Evolutionary conservation across 2,797 vertebrate species (phyloP).

Genomic region (Geotrypetes seraphini): DNA sequence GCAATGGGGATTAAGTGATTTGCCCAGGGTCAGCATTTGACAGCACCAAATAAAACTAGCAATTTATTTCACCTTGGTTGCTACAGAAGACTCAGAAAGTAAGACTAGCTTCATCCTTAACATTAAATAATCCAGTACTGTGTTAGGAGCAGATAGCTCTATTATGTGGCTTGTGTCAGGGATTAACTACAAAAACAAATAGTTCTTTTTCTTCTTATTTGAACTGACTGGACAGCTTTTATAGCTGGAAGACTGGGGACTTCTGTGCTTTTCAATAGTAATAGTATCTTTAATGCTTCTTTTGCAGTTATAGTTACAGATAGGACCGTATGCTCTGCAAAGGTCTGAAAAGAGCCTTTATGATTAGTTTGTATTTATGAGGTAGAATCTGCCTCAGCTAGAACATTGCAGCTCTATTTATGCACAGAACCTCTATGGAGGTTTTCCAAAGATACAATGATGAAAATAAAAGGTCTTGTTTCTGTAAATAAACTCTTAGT

Average conservation of each 20-base stretch:
- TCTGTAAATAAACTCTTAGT: background rate
- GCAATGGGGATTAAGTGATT: no score
- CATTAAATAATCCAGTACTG: constrained; percentile 54
- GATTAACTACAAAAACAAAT: constrained; percentile 58
- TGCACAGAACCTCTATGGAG: constrained; percentile 19
- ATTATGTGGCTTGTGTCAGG: constrained; percentile 52
- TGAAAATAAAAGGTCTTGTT: constrained; percentile 2
- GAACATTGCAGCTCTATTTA: constrained; percentile 43
- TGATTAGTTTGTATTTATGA: constrained; percentile 45
- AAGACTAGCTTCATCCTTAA: constrained; percentile 42
- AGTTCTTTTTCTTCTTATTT: constrained; percentile 55
- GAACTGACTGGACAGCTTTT: constrained; percentile 47
- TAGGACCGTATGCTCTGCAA: constrained; percentile 51
- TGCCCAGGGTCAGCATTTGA: constrained; percentile 10
- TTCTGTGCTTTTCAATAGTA: constrained; percentile 60
- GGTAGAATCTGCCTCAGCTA: constrained; percentile 25
- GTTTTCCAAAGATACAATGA: constrained; percentile 26
- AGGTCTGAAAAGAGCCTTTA: constrained; percentile 57
- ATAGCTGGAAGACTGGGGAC: constrained; percentile 49
- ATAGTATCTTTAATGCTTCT: constrained; percentile 51
- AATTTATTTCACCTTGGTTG: constrained; percentile 29
- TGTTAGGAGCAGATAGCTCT: constrained; percentile 56
- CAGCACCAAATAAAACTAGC: constrained; percentile 21
- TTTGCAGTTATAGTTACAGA: constrained; percentile 60
- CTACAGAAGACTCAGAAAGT: constrained; percentile 43